phyloP scores from a whole-genome alignment of 2,797 vertebrate species.

The Strix occidentalis region DNA sequence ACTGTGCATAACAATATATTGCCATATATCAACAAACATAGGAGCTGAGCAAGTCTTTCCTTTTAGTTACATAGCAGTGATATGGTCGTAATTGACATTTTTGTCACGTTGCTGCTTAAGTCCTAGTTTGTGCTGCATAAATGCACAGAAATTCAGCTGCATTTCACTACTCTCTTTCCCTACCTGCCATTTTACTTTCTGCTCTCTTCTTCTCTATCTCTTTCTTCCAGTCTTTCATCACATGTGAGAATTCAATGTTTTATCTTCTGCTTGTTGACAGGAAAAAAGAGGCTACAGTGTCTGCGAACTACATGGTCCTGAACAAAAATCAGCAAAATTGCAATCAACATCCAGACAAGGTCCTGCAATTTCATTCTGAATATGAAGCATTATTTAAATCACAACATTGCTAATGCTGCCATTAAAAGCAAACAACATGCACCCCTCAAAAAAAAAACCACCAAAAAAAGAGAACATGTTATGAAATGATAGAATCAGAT shows the following conservation, averaged over 20 bases:
- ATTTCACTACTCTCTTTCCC: not conserved
- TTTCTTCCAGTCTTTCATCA: not conserved
- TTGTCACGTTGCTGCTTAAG: constrained; percentile 25
- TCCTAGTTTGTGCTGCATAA: constrained; percentile 13
- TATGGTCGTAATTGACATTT: constrained; percentile 39
- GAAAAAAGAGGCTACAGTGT: not conserved
- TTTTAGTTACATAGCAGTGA: not conserved
- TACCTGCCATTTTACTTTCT: constrained; percentile 11
- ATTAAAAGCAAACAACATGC: not conserved
- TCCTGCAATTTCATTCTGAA: not conserved
- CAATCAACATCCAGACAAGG: not conserved
- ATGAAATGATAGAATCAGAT: not conserved
- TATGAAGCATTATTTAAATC: not conserved
- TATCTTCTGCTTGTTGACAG: not conserved
- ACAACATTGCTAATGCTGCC: not conserved
- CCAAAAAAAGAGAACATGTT: not conserved
- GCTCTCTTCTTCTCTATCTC: not conserved
- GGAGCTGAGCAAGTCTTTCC: not conserved
- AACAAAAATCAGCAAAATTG: not conserved
- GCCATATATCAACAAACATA: not conserved
- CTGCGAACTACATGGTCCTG: not conserved
- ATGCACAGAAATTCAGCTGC: constrained; percentile 35
- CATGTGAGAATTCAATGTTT: not conserved
- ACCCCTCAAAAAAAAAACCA: not conserved
- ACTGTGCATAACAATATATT: not conserved